Evolutionary conservation across 2,113 vertebrate species (phyloP), one percentile per base, ranked within the genome.

Genomic region (Rhineura floridana): DNA sequence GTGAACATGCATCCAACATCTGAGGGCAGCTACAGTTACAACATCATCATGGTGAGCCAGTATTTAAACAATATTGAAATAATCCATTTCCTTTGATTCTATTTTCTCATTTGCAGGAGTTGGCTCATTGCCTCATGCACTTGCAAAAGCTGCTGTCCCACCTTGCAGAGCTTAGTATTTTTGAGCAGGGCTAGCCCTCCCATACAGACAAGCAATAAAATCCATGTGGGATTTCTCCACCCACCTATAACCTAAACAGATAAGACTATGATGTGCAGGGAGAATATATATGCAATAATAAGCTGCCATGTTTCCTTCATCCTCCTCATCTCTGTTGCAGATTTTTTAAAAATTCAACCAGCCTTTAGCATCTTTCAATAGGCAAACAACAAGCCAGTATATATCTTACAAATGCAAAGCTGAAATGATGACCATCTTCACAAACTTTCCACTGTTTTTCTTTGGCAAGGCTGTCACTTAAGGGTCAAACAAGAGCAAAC

Each of bases 401-500:
- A 52, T 36, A 59, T 89, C 73, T 52, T 81, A 75, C 19, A 91
- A 89, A 28, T 28, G 81, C 67, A 80, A 70, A 77, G 78, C 73
- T 91, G 84, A 90, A 19, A 23, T 2, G 44, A 83, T 76, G 4
- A 78, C 15, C 83, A 86, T 88, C 81, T 88, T 85, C 52, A 90
- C 69, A 88, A 76, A 81, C 55, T 83, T 89, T 63, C 70, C 39
- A 21, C n/a, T 89, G 13, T 44, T 86, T 23, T 46, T 89, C n/a
- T 65, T 87, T 48, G 39, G 81, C 81, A 82, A 84, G 39, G 42
- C 10, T 88, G 69, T 90, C 90, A 88, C 78, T 85, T 69, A 23
- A 79, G 86, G 82, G 86, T 86, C 90, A 90, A 91, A 28, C 73
- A 2, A 89, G 42, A 90, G 55, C 87, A 87, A 75, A 88, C 28